Percentiles rank a stretch among this genome's conserved stretches.
phyloP scores from a whole-genome alignment of 2,113 vertebrate genomes.

The Erythrolamprus reginae region DNA sequence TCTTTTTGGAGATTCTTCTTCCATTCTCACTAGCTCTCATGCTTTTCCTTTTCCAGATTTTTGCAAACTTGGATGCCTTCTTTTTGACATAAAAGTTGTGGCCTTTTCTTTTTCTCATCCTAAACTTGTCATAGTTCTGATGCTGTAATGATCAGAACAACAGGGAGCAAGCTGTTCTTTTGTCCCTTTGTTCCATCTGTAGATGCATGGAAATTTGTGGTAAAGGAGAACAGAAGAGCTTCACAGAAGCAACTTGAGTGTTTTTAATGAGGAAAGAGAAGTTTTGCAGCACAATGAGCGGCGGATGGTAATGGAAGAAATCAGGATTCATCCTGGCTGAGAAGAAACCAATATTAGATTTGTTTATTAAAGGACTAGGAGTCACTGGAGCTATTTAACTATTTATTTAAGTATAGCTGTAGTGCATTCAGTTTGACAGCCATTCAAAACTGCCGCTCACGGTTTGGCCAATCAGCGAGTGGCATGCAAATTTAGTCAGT shows the following conservation, averaged over 20 bases:
- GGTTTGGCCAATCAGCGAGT: too few relatives aligned
- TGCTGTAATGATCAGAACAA: neutral
- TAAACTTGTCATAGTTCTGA: neutral
- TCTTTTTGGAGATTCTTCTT: neutral
- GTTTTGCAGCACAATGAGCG: neutral
- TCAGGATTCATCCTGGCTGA: neutral
- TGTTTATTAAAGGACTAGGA: too few relatives aligned
- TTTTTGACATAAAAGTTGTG: neutral
- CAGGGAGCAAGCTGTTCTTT: neutral
- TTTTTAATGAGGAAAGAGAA: neutral
- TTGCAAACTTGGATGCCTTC: neutral
- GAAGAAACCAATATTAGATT: neutral
- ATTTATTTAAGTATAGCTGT: too few relatives aligned
- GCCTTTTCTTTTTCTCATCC: neutral
- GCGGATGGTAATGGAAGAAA: neutral
- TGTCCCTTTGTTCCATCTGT: neutral
- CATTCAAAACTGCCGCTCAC: too few relatives aligned
- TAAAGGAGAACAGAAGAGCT: neutral
- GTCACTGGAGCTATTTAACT: too few relatives aligned
- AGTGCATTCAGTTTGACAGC: too few relatives aligned
- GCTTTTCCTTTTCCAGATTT: neutral
- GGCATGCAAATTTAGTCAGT: too few relatives aligned
- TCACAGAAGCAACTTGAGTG: neutral
- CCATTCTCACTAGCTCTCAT: neutral
- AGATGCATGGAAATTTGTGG: neutral